Base-by-base conservation (phyloP, 2,113 vertebrate species). In the Clupea harengus region DNA sequence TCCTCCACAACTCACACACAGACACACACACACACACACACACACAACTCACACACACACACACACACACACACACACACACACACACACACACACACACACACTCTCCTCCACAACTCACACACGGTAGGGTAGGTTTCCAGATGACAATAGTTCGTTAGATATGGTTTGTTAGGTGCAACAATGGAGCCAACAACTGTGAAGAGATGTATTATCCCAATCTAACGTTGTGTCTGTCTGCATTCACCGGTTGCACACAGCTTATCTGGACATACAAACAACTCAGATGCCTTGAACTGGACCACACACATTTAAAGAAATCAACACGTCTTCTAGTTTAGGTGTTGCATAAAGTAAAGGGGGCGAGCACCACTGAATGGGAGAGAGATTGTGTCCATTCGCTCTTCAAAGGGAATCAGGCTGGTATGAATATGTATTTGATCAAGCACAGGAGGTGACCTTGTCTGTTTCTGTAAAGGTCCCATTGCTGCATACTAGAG, bases 211-310 rank as follows among this genome's bases (percentile, higher is more conserved):
- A 32, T 78, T 78, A 39, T 78, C 28, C 39, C 72, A 78, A 32
- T 28, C 49, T 81, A 87, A 88, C 89, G 67, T 86, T 86, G 64
- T 13, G 72, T 39, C 28, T 78, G 72, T 78, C 39, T 15, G 32
- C 72, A 78, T 44, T 78, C 17, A 17, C 72, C 39, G 28, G 25
- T 32, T 13, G 15, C 39, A 78, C 28, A 78, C 72, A 6, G 18
- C 18, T 22, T 18, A 39, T 78, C 28, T 78, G 28, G 72, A 32
- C 39, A 15, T 39, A 4, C 25, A 28, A 15, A 15, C 32, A 17
- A 78, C 72, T 15, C 72, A 44, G 67, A 78, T 39, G 17, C 8
- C 72, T 39, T 78, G 28, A 17, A 72, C 64, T 17, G 11, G 32
- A 4, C 10, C 39, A 39, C 39, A 39, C 39, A n/a, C n/a, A 13